Evolutionary conservation across 1,140 invertebrate species (phyloP), one percentile per base, ranked within the genome.

Genomic region (Drosophila orena): DNA sequence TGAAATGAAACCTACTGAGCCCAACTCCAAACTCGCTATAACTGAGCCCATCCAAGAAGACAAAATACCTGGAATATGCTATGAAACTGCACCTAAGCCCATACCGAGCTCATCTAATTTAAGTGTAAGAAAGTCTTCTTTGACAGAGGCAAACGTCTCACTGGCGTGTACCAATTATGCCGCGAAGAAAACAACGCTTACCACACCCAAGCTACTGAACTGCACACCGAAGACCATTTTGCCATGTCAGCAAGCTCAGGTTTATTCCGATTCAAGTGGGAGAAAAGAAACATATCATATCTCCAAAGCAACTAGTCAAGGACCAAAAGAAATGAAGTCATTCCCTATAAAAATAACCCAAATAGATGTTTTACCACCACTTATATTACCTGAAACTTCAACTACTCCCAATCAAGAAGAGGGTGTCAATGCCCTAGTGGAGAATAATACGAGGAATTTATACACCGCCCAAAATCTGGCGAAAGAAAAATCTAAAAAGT

Each of bases 341-440:
- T 17, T 40, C 0, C 38, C 61, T 2, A 27, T 77, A 4, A 0
- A 61, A 27, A 64, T 81, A 37, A 52, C n/a, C 12, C 40, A 59
- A 11, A 24, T 84, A 3, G 50, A 86, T 4, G 37, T 64, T 20
- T 22, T 86, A n/a, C 77, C 77, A 4, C 14, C 3, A 1, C n/a
- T 73, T 4, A 20, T 46, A n/a, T 3, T n/a, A 8, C 44, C 44
- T 8, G 22, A n/a, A 14, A 2, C 42, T 5, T 12, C 17, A 44
- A 20, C 4, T 20, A 44, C 20, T 2, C 0, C 42, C 5, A 12
- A 12, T 1, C 2, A 44, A 12, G 1, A 42, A 17, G n/a, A 42
- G 7, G 3, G 4, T 42, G 7, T 42, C 7, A 15, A 3, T 17
- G 7, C n/a, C 30, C 30, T 3, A 30, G 6, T 10, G 8, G 30